Evolutionary conservation across 92 coral and sea anemone genomes (phyloP).

Genomic region (Paragorgia papillata): DNA sequence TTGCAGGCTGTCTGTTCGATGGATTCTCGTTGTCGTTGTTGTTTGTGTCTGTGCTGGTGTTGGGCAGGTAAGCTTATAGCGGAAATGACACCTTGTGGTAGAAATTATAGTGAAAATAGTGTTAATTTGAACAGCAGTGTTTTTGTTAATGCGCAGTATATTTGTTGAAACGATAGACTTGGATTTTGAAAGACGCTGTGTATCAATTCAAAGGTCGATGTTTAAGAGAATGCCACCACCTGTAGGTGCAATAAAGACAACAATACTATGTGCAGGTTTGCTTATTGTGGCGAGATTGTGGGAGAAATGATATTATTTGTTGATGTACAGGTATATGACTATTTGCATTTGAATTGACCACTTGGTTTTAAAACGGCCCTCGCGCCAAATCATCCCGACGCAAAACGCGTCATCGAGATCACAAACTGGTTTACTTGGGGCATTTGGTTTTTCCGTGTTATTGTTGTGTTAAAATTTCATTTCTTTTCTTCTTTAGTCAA

Average conservation of each 20-base stretch:
- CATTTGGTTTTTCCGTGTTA: no score
- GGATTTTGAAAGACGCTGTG: no score
- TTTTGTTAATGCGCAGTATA: no score
- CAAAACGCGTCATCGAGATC: no score
- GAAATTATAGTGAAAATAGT: not conserved
- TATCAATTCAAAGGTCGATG: not conserved
- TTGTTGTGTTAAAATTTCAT: no score
- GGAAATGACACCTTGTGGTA: not conserved
- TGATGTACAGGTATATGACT: no score
- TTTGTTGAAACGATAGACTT: no score
- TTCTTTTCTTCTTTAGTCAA: constrained; percentile 2
- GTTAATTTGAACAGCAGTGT: constrained; percentile 11
- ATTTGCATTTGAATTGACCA: no score
- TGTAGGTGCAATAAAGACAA: not conserved
- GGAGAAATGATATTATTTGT: no score
- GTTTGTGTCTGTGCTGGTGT: not conserved
- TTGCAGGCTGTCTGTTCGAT: not conserved
- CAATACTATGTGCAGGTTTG: not conserved
- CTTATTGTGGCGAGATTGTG: not conserved
- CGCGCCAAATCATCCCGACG: no score
- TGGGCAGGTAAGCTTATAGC: constrained; percentile 5
- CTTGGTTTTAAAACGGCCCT: no score
- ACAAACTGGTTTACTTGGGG: no score
- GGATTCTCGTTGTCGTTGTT: not conserved
- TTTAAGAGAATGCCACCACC: constrained; percentile 7